Percentiles rank a stretch among this genome's conserved stretches.
Evolutionary conservation across 2,888 invertebrate genomes (phyloP).

Genomic region (Drosophila testacea): DNA sequence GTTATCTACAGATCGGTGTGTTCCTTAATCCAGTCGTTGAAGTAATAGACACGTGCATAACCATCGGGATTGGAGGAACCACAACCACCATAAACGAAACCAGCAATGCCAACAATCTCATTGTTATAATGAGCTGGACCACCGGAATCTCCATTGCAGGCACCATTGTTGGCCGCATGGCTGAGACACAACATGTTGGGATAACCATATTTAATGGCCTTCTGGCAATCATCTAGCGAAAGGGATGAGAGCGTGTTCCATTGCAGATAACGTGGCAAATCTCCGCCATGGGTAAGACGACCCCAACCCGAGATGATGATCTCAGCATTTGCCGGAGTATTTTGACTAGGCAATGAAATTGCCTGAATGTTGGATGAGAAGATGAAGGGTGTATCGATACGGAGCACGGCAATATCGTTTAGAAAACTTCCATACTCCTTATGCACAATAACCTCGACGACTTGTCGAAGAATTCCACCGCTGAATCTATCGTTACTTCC

Average conservation of each 20-base stretch:
- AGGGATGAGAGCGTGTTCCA: constrained; percentile 67
- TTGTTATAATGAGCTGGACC: constrained; percentile 77
- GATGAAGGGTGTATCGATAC: constrained; percentile 63
- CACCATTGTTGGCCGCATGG: constrained; percentile 69
- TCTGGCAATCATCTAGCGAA: constrained; percentile 31
- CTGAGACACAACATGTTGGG: constrained; percentile 72
- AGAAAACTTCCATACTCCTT: constrained; percentile 69
- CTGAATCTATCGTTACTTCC: constrained; percentile 73
- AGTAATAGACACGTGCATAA: constrained; percentile 75
- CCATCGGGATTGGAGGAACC: constrained; percentile 80
- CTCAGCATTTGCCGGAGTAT: constrained; percentile 57
- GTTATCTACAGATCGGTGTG: constrained; percentile 40
- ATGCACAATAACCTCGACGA: constrained; percentile 69
- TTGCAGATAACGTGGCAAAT: constrained; percentile 71
- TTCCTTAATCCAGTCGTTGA: constrained; percentile 73
- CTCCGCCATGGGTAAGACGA: constrained; percentile 57
- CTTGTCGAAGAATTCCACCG: constrained; percentile 73
- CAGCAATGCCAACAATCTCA: constrained; percentile 77
- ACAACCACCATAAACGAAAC: constrained; percentile 70
- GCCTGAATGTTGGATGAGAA: constrained; percentile 66
- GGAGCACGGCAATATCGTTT: constrained; percentile 78
- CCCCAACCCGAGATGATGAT: constrained; percentile 82
- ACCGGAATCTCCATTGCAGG: constrained; percentile 82
- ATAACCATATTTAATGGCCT: constrained; percentile 54
- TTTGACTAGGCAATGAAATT: constrained; percentile 68